Base-by-base conservation (phyloP, 1,140 invertebrate species). In the Lepidurus apus region DNA sequence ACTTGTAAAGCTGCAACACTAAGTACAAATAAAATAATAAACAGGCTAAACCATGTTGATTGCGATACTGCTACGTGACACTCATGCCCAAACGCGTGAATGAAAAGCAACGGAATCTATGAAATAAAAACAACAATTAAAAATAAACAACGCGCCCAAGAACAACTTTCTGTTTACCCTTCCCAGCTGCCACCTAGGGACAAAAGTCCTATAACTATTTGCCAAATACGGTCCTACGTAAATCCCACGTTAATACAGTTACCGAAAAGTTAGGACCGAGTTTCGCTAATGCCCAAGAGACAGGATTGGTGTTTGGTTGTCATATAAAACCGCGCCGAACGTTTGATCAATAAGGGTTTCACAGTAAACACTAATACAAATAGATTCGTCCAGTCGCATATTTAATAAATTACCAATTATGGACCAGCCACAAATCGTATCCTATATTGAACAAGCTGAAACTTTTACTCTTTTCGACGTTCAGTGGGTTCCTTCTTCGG, bases 401-500 rank as follows among this genome's bases (percentile, higher is more conserved):
- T 34, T 34, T 34, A 4, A 34, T 34, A 34, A 34, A 34, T 34
- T 4, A 34, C 34, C 34, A 47, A 81, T 76, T 74, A 89, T 93
- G 84, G 90, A 92, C 78, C 96, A 95, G 81, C 94, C 96, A 0
- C 94, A 96, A 86, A 93, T 98, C 81, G 94, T 98, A 81, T 90
- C 91, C 78, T 94, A 97, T 84, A 88, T 92, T 21, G 92, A 97
- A 83, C 93, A 95, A 84, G 87, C 90, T 43, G 83, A 97, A 1
- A 91, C 93, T 84, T 97, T 93, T 86, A 94, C 94, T 7, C 83
- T 97, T 21, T 97, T 95, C 85, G 95, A 97, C 83, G 89, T 91
- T n/a, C 95, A 94, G 87, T 98, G 96, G 96, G 92, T 98, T 82
- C 96, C 96, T 1, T 91, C 91, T 81, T 95, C 94, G 10, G 92